Percentiles rank a stretch among this genome's conserved stretches.
Conservation (phyloP, 2,888 invertebrate species). For the Galeruca laticollis region DNA sequence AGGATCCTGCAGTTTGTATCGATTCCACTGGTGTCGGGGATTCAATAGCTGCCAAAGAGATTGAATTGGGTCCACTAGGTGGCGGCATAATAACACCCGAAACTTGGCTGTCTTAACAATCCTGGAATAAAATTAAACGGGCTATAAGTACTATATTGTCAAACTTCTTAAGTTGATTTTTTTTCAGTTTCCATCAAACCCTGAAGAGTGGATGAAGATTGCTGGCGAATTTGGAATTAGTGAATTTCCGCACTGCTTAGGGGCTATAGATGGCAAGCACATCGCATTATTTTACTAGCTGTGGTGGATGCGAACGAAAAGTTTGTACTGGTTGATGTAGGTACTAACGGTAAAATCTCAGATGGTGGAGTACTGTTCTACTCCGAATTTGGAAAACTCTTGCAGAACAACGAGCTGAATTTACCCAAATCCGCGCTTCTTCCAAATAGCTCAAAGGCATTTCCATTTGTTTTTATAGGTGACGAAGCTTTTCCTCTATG, state of each 20-base stretch:
- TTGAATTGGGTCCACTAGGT: not conserved
- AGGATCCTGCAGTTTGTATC: conserved; percentile 17
- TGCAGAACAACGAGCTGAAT: no score
- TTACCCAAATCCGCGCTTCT: no score
- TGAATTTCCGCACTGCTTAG: conserved; percentile 6
- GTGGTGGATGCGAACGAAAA: conserved; percentile 37
- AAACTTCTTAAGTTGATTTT: not conserved
- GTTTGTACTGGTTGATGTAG: conserved; percentile 37
- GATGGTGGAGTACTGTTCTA: no score
- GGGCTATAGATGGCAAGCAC: no score
- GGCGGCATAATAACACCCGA: not conserved
- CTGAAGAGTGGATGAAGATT: conserved; percentile 26
- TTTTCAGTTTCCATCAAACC: conserved; percentile 27
- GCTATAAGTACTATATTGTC: not conserved
- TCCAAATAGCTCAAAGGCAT: no score
- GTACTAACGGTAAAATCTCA: no score
- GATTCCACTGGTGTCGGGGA: no score
- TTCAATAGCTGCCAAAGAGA: not conserved
- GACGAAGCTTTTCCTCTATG: conserved; percentile 32
- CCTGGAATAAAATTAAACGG: conserved; percentile 9
- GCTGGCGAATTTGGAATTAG: conserved; percentile 23
- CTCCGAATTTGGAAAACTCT: no score
- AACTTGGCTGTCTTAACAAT: not conserved
- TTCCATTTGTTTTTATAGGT: conserved; percentile 28
- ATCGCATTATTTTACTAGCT: conserved; percentile 37